These are phyloP conservation scores for Crotalus horridus DNA, from an alignment of 2,113 vertebrate species.

Conservation along the genomic window DNA sequence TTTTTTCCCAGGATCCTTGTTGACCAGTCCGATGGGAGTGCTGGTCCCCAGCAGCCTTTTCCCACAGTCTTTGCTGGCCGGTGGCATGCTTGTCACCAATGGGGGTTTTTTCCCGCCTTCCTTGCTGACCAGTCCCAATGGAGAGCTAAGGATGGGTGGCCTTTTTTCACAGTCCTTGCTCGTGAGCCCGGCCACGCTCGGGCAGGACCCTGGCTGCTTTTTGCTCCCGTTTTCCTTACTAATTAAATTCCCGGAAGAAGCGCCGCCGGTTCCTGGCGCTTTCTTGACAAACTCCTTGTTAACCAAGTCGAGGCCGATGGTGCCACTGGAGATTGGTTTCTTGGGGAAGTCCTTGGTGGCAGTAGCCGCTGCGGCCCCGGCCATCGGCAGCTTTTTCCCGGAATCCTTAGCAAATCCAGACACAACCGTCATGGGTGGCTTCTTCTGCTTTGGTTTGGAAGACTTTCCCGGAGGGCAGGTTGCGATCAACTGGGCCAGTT, in stretches of 20 bases:
- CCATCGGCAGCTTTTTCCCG: constrained; percentile 62
- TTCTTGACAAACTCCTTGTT: constrained; percentile 78
- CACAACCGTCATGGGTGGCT: constrained; percentile 53
- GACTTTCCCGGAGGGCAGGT: constrained; percentile 94
- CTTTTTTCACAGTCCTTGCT: constrained; percentile 72
- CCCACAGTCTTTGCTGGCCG: constrained; percentile 68
- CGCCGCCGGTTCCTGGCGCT: constrained; percentile 61
- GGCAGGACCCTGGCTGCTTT: constrained; percentile 59
- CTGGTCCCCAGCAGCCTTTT: constrained; percentile 65
- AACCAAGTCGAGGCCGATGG: constrained; percentile 62
- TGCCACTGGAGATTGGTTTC: constrained; percentile 62
- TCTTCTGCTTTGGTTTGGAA: constrained; percentile 87
- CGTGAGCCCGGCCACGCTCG: constrained; percentile 61
- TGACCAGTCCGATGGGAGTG: constrained; percentile 55
- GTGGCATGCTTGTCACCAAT: constrained; percentile 54
- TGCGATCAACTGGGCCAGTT: constrained; percentile 92
- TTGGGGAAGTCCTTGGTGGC: constrained; percentile 70
- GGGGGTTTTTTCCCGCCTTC: constrained; percentile 67
- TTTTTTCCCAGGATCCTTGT: constrained; percentile 57
- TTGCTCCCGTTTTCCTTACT: constrained; percentile 70
- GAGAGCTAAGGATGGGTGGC: constrained; percentile 49
- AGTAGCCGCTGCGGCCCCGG: constrained; percentile 54
- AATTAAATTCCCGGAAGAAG: constrained; percentile 60
- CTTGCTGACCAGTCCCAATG: constrained; percentile 63
- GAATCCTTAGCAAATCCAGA: constrained; percentile 70